Evolutionary conservation across 2,113 vertebrate species (phyloP).

Genomic region (Cochlearius cochlearius): DNA sequence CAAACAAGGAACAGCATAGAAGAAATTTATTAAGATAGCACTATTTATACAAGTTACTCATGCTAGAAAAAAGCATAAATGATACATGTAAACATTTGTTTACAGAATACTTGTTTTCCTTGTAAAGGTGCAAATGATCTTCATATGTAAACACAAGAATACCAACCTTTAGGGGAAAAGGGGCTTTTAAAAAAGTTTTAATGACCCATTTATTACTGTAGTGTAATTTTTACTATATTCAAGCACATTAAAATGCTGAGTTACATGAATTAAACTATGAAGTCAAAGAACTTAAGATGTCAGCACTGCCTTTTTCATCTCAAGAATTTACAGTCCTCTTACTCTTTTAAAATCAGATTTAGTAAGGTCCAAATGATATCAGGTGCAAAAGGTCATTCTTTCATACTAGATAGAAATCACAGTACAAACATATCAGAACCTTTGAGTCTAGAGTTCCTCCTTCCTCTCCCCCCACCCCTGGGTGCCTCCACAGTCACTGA

Average conservation of each 20-base stretch:
- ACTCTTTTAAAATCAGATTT: constrained; percentile 34
- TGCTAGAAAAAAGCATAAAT: constrained; percentile 87
- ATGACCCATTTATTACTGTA: constrained; percentile 52
- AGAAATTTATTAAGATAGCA: constrained; percentile 75
- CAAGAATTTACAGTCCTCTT: constrained; percentile 21
- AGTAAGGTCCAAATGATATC: constrained; percentile 12
- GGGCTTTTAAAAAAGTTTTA: constrained; percentile 43
- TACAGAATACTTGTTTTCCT: constrained; percentile 80
- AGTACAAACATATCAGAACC: constrained; percentile 17
- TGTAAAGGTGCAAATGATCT: constrained; percentile 83
- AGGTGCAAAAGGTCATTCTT: constrained; percentile 33
- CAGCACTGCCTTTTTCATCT: constrained; percentile 35
- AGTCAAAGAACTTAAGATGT: constrained; percentile 23
- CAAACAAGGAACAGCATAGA: constrained; percentile 45
- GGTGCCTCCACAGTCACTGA: background rate
- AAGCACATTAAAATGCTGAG: constrained; percentile 57
- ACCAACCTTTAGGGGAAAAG: constrained; percentile 41
- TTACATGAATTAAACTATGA: constrained; percentile 43
- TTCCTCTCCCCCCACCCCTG: background rate
- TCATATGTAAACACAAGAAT: constrained; percentile 82
- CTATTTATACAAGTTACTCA: constrained; percentile 85
- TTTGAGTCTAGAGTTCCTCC: background rate
- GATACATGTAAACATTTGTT: constrained; percentile 81
- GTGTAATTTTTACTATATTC: constrained; percentile 52
- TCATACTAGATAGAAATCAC: background rate